Conservation (phyloP, 2,888 invertebrate species). For the Andrena marginata region DNA sequence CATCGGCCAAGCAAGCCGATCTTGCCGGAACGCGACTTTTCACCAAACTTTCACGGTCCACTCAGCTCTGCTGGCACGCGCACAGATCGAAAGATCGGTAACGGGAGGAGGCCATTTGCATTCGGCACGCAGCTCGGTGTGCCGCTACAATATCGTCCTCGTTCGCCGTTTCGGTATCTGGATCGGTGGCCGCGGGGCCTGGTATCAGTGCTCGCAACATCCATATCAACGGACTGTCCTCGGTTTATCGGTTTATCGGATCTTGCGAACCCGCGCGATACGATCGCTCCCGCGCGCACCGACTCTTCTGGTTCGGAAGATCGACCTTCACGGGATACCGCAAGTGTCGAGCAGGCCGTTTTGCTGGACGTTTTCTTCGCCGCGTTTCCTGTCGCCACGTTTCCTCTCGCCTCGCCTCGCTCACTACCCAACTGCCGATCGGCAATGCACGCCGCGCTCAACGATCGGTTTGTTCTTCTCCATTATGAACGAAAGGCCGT, state of each 20-base stretch:
- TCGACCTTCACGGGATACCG: constrained; percentile 61
- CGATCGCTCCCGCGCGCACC: constrained; percentile 24
- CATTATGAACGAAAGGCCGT: constrained; percentile 61
- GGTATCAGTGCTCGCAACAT: constrained; percentile 36
- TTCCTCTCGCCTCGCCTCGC: constrained; percentile 1
- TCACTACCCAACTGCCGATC: constrained; percentile 23
- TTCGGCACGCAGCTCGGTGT: neutral
- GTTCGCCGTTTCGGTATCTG: constrained; percentile 36
- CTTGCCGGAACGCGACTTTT: constrained; percentile 19
- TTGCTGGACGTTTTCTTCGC: constrained; percentile 60
- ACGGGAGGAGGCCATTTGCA: neutral
- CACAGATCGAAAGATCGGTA: too few relatives aligned
- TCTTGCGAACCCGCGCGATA: constrained; percentile 37
- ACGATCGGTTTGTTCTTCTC: constrained; percentile 51
- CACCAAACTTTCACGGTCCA: neutral
- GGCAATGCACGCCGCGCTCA: constrained; percentile 15
- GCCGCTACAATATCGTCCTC: neutral
- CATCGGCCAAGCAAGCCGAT: constrained; percentile 13
- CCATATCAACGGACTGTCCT: constrained; percentile 49
- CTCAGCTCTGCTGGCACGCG: too few relatives aligned
- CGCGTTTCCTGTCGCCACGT: constrained; percentile 57
- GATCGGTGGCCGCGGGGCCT: constrained; percentile 18
- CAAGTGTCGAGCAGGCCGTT: constrained; percentile 46
- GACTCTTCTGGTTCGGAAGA: constrained; percentile 56
- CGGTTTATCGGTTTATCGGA: constrained; percentile 33